A percentile compares a stretch with the other conserved stretches of the same genome.
Evolutionary conservation across 2,113 vertebrate genomes (phyloP).

Genomic region (Menidia beryllina): DNA sequence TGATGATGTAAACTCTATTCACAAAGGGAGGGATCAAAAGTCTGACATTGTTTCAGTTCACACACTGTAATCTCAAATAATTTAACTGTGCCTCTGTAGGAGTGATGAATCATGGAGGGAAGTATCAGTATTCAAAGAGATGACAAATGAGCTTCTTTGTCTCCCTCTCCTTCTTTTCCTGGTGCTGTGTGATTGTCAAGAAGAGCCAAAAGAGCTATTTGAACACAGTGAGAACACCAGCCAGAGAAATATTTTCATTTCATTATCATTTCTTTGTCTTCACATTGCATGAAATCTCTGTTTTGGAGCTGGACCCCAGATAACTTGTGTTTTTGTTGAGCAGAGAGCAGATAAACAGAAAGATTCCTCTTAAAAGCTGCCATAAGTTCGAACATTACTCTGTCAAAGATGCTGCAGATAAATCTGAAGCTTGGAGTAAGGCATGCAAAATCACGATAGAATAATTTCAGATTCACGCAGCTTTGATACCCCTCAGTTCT

Average conservation of each 20-base stretch:
- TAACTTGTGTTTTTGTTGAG: slow-evolving; percentile 8
- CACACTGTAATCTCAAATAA: slow-evolving; percentile 20
- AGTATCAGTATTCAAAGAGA: slow-evolving; percentile 8
- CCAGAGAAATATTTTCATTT: neutral
- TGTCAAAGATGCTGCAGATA: neutral
- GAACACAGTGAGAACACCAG: slow-evolving; percentile 8
- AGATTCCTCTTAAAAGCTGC: neutral
- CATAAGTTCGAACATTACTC: neutral
- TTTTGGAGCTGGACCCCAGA: neutral
- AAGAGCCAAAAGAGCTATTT: neutral
- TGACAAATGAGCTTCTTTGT: slow-evolving; percentile 31
- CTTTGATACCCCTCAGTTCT: neutral
- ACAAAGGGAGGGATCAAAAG: slow-evolving; percentile 40
- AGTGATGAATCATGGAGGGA: slow-evolving; percentile 26
- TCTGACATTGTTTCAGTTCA: slow-evolving; percentile 44
- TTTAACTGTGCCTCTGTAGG: slow-evolving; percentile 18
- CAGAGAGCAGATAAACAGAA: neutral
- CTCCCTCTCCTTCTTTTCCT: neutral
- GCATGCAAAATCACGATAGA: neutral
- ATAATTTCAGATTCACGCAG: no score
- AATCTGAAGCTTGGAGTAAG: neutral
- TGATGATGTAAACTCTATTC: slow-evolving; percentile 54
- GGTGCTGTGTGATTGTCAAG: neutral
- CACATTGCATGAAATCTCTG: slow-evolving; percentile 4
- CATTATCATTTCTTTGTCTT: neutral